A percentile compares a stretch with the other conserved stretches of the same genome.
Evolutionary conservation across 2,797 vertebrate genomes (phyloP).

Genomic region (Phrynocephalus guinanensis): DNA sequence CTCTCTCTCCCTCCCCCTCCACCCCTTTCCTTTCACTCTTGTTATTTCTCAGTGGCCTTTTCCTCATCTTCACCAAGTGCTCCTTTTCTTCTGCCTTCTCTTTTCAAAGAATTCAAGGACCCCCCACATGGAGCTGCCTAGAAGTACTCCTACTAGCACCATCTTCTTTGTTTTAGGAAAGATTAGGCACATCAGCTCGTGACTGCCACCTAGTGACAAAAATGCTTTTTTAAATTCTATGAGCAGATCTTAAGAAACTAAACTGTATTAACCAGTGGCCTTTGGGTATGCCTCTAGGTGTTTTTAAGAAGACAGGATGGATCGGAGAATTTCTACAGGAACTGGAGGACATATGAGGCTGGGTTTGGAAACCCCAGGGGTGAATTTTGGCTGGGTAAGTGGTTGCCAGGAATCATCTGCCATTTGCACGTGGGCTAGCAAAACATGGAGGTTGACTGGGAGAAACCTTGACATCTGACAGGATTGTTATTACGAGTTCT

Average conservation of each 20-base stretch:
- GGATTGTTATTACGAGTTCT: not conserved
- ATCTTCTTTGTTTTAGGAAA: not conserved
- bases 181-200: not conserved
- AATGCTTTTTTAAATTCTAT: not conserved
- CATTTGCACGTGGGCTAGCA: not conserved
- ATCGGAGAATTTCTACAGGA: slow-evolving; percentile 90
- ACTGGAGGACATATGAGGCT: slow-evolving; percentile 92
- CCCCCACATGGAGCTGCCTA: not conserved
- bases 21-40: not conserved
- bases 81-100: not conserved
- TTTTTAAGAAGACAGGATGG: slow-evolving; percentile 93
- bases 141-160: not conserved
- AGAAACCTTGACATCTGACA: too few species aligned
- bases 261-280: not conserved
- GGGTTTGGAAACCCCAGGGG: slow-evolving; percentile 92
- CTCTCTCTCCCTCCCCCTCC: not conserved
- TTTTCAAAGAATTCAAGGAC: not conserved
- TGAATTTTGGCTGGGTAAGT: slow-evolving; percentile 95
- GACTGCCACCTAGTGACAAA: not conserved
- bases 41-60: not conserved
- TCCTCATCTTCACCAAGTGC: not conserved
- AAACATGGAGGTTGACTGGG: not conserved
- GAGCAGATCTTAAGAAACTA: not conserved
- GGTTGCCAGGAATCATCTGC: not conserved
- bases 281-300: slow-evolving; percentile 77